Base-by-base conservation (phyloP, 2,113 vertebrate genomes). In the Caretta caretta region DNA sequence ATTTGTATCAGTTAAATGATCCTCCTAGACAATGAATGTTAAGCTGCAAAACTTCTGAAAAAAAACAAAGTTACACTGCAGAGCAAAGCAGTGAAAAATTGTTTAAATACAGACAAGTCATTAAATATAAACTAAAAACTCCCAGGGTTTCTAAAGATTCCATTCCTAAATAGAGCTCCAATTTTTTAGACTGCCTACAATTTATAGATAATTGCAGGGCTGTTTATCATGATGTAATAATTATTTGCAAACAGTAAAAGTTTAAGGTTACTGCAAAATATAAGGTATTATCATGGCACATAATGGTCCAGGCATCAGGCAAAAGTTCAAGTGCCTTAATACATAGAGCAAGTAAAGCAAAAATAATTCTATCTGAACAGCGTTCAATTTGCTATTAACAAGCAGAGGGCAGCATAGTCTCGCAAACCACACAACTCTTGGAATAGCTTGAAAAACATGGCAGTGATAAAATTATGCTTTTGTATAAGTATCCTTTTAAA, bases 371-470 rank as follows among this genome's bases (percentile, higher is more conserved):
- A 46, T 48, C 46, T 78, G 51, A 81, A 53, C 27, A 54, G 8
- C 19, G 88, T 86, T 31, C 53, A 12, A 1, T 53, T 79, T 49
- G 62, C 31, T 75, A 78, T 22, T 65, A 93, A 94, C 22, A 2
- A 97, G 96, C 87, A 98, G 98, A 94, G 95, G 98, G 98, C 97
- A 98, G 98, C 84, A 98, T 13, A 97, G 91, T 22, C 90, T 90
- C 80, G 87, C 65, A 78, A 90, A 94, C 82, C 5, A 59, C 35
- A 53, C 22, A 88, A 48, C 53, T 79, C 13, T 9, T 69, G 48
- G 20, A 75, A 20, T 38, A 35, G 20, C 14, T 35, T 54, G 69
- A 56, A 29, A 83, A 88, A 84, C 49, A 49, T 10, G 86, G 24
- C 22, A 81, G 22, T 5, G 5, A 81, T 46, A 48, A 9, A 90